Base-by-base conservation (phyloP, 2,113 vertebrate genomes). In the Aramus guarauna region DNA sequence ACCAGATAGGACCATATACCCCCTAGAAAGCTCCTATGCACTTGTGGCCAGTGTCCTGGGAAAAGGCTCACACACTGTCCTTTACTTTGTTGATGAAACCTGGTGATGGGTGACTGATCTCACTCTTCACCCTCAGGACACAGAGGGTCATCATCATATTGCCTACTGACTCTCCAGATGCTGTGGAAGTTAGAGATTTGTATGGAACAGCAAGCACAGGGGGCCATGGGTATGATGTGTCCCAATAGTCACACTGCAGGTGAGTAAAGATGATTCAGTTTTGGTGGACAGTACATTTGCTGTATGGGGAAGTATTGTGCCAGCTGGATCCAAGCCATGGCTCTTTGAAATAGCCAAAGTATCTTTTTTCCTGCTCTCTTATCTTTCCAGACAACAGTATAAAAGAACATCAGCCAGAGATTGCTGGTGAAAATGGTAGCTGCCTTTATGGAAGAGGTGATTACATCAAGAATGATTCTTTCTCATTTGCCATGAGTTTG, bases 111-210 rank as follows among this genome's bases (percentile, higher is more conserved):
- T 83, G n/a, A 50, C 30, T 23, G 72, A 59, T 50, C 18, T 63
- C 12, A 39, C 5, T 32, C 14, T 73, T 87, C 26, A 24, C 6
- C 5, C 1, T 64, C 48, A 12, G 15, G 21, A 30, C 15, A 17
- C 3, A 29, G 11, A 78, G 4, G 1, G 4, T 66, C 36, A 88
- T 12, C 5, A 37, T 45, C 30, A 14, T 0, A 0, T 18, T 34
- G 20, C n/a, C n/a, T 34, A 23, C 13, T 55, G 50, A 56, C 20
- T 62, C 74, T 30, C 12, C 24, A 59, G 27, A 36, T 53, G 8
- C 32, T 66, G 8, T 37, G 48, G 74, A 58, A 45, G 4, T 45
- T 39, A 37, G 6, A 50, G 15, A 27, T 58, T 50, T 30, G 0
- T 53, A 32, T 9, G n/a, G 15, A 9, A 48, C 11, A 58, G 20